A percentile compares a stretch with the other conserved stretches of the same genome.
Conservation (phyloP, 1,140 invertebrate genomes). For the Aporrectodea caliginosa region DNA sequence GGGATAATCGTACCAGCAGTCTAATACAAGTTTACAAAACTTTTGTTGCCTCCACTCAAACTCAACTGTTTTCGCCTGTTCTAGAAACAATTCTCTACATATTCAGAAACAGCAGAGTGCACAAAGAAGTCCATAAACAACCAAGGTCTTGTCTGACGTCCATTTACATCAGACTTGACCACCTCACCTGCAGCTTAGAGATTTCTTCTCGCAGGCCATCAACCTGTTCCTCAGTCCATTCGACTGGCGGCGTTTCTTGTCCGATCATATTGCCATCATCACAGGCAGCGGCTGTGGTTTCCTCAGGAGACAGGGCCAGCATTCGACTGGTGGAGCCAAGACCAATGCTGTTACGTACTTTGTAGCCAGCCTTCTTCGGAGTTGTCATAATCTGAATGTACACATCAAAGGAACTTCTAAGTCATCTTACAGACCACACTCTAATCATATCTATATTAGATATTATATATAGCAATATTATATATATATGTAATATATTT, state of each 20-base stretch:
- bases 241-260: conserved; percentile 12
- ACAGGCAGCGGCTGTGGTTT: background rate
- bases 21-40: too few species aligned
- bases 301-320: background rate
- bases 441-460: too few species aligned
- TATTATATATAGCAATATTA: too few species aligned
- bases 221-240: background rate
- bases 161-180: too few species aligned
- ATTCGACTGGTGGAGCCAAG: background rate
- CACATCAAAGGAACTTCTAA: conserved; percentile 9
- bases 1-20: too few species aligned
- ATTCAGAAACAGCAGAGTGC: too few species aligned
- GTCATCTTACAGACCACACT: conserved; percentile 9
- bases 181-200: background rate
- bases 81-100: too few species aligned
- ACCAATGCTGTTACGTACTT: conserved; percentile 32
- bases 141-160: too few species aligned
- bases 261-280: background rate
- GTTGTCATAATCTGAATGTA: conserved; percentile 44
- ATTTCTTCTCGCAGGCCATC: conserved; percentile 17
- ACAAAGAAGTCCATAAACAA: too few species aligned
- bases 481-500: too few species aligned
- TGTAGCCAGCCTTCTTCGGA: conserved; percentile 37
- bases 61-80: too few species aligned
- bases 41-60: too few species aligned